A percentile compares a stretch with the other conserved stretches of the same genome.
These are phyloP conservation scores for Helarctos malayanus DNA, from an alignment of 2,797 vertebrate species.

Conservation along the genomic window DNA sequence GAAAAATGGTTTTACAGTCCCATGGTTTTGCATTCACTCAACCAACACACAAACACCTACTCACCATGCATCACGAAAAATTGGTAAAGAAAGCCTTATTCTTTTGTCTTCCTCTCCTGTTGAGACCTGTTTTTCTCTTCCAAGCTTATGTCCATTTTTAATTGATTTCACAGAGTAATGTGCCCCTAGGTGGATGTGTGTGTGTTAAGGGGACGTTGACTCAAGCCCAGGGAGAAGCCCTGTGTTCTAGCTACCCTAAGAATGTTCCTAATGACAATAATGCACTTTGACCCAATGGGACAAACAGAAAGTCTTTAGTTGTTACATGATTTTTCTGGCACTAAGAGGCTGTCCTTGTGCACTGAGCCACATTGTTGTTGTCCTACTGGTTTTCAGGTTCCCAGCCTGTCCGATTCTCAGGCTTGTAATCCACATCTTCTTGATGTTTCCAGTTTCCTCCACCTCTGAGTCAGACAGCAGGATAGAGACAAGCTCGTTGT, in stretches of 20 bases:
- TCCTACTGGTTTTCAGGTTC: neutral
- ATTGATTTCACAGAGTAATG: neutral
- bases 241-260: neutral
- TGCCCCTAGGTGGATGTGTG: neutral
- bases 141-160: neutral
- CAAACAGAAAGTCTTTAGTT: neutral
- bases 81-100: neutral
- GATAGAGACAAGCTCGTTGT: neutral
- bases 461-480: slow-evolving; percentile 63
- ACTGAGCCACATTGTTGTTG: neutral
- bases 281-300: neutral
- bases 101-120: neutral
- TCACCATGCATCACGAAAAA: neutral
- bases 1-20: neutral
- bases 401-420: neutral
- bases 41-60: neutral
- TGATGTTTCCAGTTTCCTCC: slow-evolving; percentile 14
- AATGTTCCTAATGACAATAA: neutral
- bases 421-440: neutral
- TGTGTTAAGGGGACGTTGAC: neutral
- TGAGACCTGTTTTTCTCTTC: neutral
- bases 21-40: neutral
- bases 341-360: neutral
- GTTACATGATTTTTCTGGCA: neutral
- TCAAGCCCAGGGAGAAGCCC: neutral